Conservation (phyloP, 2,888 invertebrate species). For the Lithosia quadra region DNA sequence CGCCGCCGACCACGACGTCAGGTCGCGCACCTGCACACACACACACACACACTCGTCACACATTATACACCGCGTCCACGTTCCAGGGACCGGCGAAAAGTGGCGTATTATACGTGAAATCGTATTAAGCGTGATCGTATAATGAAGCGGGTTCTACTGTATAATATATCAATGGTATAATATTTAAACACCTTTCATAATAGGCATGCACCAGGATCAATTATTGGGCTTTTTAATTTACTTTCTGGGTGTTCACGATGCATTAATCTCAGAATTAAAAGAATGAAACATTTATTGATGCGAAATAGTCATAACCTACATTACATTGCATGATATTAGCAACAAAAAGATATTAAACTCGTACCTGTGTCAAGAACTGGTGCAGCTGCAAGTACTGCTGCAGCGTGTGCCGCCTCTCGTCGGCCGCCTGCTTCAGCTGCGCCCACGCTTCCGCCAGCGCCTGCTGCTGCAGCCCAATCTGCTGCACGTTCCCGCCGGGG, state of each 20-base stretch:
- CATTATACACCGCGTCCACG: too few relatives aligned
- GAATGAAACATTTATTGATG: too few relatives aligned
- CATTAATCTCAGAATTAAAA: too few relatives aligned
- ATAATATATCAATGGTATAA: neutral
- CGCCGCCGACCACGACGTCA: conserved; percentile 95
- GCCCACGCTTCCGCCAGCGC: conserved; percentile 96
- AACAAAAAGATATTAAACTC: conserved; percentile 11
- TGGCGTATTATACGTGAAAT: too few relatives aligned
- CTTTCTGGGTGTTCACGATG: too few relatives aligned
- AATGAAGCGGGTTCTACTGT: too few relatives aligned
- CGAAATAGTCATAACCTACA: too few relatives aligned
- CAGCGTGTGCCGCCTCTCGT: conserved; percentile 92
- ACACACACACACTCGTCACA: too few relatives aligned
- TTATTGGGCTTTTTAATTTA: neutral
- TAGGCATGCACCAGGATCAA: neutral
- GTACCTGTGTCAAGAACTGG: conserved; percentile 90
- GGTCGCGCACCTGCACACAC: conserved; percentile 90
- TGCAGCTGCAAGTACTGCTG: conserved; percentile 96
- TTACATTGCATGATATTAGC: too few relatives aligned
- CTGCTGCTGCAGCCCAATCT: conserved; percentile 95
- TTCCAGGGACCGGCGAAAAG: too few relatives aligned
- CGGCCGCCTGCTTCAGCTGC: conserved; percentile 93
- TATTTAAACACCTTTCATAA: neutral
- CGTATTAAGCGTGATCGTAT: too few relatives aligned
- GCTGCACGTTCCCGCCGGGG: conserved; percentile 96